These are phyloP conservation scores for Macrobrachium nipponense DNA, from an alignment of 1,140 invertebrate species.

Conservation along the genomic window DNA sequence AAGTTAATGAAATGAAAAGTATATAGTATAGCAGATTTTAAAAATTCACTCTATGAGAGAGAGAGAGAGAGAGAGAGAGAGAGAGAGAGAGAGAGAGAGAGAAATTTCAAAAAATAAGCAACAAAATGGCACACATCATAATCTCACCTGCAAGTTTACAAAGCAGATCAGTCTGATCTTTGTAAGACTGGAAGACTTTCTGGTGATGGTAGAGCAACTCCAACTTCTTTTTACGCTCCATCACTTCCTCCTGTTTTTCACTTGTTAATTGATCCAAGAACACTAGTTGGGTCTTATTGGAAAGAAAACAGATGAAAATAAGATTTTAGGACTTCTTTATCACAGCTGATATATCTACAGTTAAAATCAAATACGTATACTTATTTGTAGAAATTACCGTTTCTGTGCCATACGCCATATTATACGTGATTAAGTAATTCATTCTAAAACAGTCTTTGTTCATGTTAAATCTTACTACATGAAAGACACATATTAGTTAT, in stretches of 20 bases:
- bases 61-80: no score
- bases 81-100: no score
- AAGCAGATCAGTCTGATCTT: slow-evolving; percentile 20
- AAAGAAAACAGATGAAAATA: background rate
- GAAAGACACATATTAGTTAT: no score
- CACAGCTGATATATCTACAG: no score
- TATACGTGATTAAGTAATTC: no score
- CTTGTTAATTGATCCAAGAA: slow-evolving; percentile 31
- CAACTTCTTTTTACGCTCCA: background rate
- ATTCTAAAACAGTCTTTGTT: no score
- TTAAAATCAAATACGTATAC: no score
- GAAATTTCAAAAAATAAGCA: background rate
- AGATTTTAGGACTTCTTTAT: background rate
- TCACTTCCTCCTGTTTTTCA: slow-evolving; percentile 30
- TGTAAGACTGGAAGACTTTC: slow-evolving; percentile 1
- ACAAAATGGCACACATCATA: background rate
- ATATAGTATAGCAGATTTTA: background rate
- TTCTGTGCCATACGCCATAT: no score
- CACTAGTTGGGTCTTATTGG: slow-evolving; percentile 14
- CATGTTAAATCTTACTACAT: no score
- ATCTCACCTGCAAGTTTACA: slow-evolving; percentile 10
- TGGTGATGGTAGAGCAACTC: slow-evolving; percentile 25
- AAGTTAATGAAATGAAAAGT: no score
- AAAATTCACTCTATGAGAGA: background rate
- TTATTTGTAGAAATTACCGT: no score